phyloP scores from a whole-genome alignment of 1,140 invertebrate species.

The Penaeus vannamei region DNA sequence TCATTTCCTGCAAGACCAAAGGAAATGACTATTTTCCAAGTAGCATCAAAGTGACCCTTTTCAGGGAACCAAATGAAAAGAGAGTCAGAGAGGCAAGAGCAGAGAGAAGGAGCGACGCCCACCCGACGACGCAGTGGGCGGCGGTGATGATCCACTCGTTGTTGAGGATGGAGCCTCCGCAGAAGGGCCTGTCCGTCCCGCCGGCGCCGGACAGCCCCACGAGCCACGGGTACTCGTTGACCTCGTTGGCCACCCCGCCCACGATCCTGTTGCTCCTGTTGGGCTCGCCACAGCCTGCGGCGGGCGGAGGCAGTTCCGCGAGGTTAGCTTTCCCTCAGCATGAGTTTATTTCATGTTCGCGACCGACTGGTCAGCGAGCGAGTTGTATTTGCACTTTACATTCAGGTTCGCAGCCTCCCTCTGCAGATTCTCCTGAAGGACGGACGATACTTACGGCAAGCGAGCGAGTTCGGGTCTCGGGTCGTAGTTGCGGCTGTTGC shows the following conservation, averaged over 20 bases:
- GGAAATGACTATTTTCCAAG: no score
- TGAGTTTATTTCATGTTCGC: no score
- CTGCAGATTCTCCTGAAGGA: no score
- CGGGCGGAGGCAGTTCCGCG: not conserved
- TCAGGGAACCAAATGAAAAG: no score
- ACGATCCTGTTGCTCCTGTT: conserved; percentile 13
- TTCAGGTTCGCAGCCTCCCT: no score
- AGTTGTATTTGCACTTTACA: no score
- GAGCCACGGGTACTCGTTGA: conserved; percentile 67
- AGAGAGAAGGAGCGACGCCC: not conserved
- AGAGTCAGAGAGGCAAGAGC: no score
- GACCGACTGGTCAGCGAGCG: no score
- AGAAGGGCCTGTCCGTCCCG: conserved; percentile 68
- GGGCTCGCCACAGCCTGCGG: conserved; percentile 46
- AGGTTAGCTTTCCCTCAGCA: no score
- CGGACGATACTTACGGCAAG: not conserved
- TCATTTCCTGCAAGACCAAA: no score
- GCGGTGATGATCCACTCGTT: conserved; percentile 73
- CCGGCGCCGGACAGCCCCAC: conserved; percentile 60
- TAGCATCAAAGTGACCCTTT: no score
- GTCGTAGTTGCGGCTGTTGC: not conserved
- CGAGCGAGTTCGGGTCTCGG: not conserved
- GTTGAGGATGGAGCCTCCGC: conserved; percentile 73
- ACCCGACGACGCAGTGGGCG: conserved; percentile 74
- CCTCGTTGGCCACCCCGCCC: not conserved